Conservation (phyloP, 2,113 vertebrate species). For the Tychaedon coryphoeus region DNA sequence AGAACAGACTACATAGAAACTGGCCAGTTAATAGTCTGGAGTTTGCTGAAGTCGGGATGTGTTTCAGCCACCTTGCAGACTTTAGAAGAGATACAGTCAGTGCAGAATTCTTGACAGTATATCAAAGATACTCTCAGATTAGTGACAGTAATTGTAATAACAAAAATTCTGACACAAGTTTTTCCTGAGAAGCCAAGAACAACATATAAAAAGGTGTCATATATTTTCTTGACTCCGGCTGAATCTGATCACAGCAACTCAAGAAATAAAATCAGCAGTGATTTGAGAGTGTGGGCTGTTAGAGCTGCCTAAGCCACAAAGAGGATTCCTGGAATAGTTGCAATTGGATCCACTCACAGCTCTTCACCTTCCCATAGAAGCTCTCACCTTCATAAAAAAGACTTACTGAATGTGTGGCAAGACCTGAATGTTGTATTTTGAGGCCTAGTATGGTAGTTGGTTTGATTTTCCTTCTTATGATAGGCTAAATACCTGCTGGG, state of each 20-base stretch:
- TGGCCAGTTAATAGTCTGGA: not conserved
- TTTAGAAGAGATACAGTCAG: not conserved
- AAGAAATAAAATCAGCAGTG: not conserved
- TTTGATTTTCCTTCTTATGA: not conserved
- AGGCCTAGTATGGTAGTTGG: not conserved
- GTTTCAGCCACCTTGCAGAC: not conserved
- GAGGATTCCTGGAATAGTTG: not conserved
- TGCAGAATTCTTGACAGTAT: not conserved
- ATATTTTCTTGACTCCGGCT: not conserved
- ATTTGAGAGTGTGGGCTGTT: accelerated
- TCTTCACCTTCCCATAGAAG: not conserved
- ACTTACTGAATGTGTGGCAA: not conserved
- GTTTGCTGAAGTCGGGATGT: not conserved
- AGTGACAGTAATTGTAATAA: not conserved
- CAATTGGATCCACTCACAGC: not conserved
- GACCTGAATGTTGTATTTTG: not conserved
- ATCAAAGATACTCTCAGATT: not conserved
- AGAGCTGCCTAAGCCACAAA: not conserved
- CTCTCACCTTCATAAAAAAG: not conserved
- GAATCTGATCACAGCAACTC: not conserved
- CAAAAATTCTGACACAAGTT: not conserved
- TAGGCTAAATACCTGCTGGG: not conserved
- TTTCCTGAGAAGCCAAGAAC: not conserved
- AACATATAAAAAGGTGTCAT: not conserved
- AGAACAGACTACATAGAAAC: not conserved